Conservation (phyloP, 2,113 vertebrate species). For the Isichthys henryi region DNA sequence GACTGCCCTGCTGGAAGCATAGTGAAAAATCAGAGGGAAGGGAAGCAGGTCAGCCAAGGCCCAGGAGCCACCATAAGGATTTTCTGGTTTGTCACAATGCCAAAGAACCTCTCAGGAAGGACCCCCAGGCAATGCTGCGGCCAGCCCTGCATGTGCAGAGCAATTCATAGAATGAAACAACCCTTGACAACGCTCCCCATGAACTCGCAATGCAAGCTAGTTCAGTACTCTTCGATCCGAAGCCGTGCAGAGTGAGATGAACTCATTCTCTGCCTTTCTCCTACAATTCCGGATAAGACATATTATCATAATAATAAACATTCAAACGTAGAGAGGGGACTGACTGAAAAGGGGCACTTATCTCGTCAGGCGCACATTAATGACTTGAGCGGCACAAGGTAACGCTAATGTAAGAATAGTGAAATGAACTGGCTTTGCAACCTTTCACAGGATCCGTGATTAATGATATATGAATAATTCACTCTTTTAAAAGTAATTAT, state of each 20-base stretch:
- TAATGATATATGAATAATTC: conserved; percentile 28
- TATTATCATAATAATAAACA: conserved; percentile 10
- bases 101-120: not conserved
- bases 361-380: not conserved
- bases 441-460: conserved; percentile 21
- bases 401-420: not conserved
- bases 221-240: not conserved
- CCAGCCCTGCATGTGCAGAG: not conserved
- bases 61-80: not conserved
- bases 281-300: not conserved
- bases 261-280: not conserved
- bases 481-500: conserved; percentile 26
- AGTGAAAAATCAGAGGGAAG: not conserved
- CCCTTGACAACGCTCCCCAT: not conserved
- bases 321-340: not conserved
- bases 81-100: not conserved
- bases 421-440: conserved; percentile 21
- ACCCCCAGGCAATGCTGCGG: not conserved
- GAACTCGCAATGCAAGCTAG: not conserved
- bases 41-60: not conserved
- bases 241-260: not conserved
- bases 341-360: not conserved
- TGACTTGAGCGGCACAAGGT: conserved; percentile 4
- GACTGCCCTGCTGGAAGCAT: not conserved
- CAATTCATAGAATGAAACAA: not conserved